Conservation (phyloP, 1,140 invertebrate genomes). For the Drosophila arizonae region DNA sequence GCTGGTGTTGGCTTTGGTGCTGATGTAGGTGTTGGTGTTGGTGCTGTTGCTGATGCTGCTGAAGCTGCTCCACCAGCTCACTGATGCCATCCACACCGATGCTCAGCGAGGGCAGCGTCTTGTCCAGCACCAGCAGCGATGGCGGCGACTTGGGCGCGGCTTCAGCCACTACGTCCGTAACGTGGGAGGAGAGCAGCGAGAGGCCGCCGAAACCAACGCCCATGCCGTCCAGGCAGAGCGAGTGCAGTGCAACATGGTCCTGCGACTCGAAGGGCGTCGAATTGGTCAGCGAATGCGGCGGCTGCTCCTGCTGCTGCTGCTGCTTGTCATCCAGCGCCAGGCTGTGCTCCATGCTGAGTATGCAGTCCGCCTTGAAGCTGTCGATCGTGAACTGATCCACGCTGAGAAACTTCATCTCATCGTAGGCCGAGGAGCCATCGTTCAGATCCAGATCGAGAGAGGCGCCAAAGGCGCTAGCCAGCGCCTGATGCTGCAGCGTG, state of each 20-base stretch:
- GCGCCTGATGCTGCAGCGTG: conserved; percentile 51
- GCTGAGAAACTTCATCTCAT: conserved; percentile 82
- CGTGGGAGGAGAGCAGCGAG: conserved; percentile 33
- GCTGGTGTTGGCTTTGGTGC: conserved; percentile 1
- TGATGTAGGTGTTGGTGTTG: conserved; percentile 27
- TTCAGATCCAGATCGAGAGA: conserved; percentile 66
- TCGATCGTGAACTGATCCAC: conserved; percentile 82
- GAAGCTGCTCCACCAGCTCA: conserved; percentile 68
- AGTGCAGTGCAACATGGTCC: conserved; percentile 42
- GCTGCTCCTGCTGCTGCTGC: conserved; percentile 21
- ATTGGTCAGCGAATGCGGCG: conserved; percentile 24
- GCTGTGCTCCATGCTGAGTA: conserved; percentile 75
- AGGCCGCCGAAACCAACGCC: conserved; percentile 51
- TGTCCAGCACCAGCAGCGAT: conserved; percentile 72
- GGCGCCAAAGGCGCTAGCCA: conserved; percentile 50
- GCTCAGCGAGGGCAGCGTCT: conserved; percentile 66
- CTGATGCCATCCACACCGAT: conserved; percentile 68
- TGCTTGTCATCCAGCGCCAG: conserved; percentile 50
- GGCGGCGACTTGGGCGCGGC: conserved; percentile 59
- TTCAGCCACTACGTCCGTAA: conserved; percentile 13
- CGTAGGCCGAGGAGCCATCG: conserved; percentile 71
- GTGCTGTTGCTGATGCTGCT: conserved; percentile 39
- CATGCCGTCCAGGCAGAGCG: conserved; percentile 56
- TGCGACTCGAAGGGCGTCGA: conserved; percentile 32
- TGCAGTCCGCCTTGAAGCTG: conserved; percentile 81